Conservation (phyloP, 2,797 vertebrate species). For the Micrastur ruficollis region DNA sequence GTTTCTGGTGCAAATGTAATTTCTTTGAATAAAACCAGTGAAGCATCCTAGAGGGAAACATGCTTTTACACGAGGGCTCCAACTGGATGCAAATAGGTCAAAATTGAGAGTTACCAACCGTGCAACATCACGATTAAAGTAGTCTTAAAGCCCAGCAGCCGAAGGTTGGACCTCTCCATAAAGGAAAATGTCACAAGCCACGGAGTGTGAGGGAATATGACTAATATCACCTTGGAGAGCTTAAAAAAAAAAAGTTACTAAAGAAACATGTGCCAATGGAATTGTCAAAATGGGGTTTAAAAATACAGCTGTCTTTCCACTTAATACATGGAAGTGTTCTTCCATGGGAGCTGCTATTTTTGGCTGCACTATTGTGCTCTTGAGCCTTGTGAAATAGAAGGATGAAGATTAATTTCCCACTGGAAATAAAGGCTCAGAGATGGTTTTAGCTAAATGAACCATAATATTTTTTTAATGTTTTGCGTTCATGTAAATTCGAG, state of each 20-base stretch:
- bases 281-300: background rate
- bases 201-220: background rate
- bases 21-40: background rate
- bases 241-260: background rate
- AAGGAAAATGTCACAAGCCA: background rate
- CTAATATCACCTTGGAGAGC: background rate
- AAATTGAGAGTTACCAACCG: fast-evolving
- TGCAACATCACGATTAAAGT: fast-evolving
- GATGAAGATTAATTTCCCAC: conserved; percentile 7
- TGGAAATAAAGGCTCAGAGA: background rate
- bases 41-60: fast-evolving
- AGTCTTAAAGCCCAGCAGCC: background rate
- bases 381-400: background rate
- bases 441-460: background rate
- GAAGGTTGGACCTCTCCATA: fast-evolving
- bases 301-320: background rate
- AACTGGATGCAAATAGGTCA: background rate
- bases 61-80: background rate
- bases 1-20: fast-evolving
- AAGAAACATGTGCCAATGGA: background rate
- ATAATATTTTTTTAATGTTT: background rate
- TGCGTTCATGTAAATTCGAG: fast-evolving
- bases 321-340: background rate
- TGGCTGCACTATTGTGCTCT: background rate
- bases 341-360: background rate